Base-by-base conservation (phyloP, 2,888 invertebrate genomes). In the Chrysotoxum bicinctum region DNA sequence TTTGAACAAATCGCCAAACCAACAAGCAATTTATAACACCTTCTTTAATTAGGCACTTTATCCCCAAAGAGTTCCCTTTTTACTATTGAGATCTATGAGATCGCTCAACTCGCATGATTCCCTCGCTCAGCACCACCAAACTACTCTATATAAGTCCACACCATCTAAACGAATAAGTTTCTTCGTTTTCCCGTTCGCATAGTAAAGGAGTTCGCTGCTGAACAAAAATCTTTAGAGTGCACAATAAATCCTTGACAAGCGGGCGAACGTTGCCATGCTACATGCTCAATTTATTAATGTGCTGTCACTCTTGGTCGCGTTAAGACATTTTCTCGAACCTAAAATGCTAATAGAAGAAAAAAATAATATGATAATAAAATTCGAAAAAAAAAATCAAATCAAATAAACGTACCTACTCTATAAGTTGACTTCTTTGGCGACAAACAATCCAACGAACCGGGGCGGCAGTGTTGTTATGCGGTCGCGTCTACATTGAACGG, bases 181-280 rank as follows among this genome's bases (percentile, higher is more conserved):
- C 35, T 10, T 35, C 12, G 12, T 14, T 35, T 8, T 7, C 26
- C 50, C 16, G n/a, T 21, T 66, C 35, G 32, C 66, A 35, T 60
- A 62, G 30, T 10, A 54, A 73, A 52, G 40, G 69, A 52, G 54
- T 60, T 45, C 45, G 45, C 16, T 12, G 45, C 48, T 10, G 37
- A 45, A 68, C 50, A 64, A 69, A 69, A 54, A 54, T 62, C 35
- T 45, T 52, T 62, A 54, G 80, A 84, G 79, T 84, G 84, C 79
- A 79, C 66, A 79, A 80, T 84, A 84, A 84, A 84, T 84, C 80
- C 75, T 58, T 83, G 83, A 78, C 83, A 74, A 79, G 78, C 74
- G 56, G 78, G 66, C 79, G 60, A 84, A 72, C 52, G 75, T 68
- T 68, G 66, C 66, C 48, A 72, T 23, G 75, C 75, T 72, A 68